Percentiles rank a stretch among this genome's conserved stretches.
Evolutionary conservation across 2,888 invertebrate genomes (phyloP).

Genomic region (Drosophila nr. perissopoda): DNA sequence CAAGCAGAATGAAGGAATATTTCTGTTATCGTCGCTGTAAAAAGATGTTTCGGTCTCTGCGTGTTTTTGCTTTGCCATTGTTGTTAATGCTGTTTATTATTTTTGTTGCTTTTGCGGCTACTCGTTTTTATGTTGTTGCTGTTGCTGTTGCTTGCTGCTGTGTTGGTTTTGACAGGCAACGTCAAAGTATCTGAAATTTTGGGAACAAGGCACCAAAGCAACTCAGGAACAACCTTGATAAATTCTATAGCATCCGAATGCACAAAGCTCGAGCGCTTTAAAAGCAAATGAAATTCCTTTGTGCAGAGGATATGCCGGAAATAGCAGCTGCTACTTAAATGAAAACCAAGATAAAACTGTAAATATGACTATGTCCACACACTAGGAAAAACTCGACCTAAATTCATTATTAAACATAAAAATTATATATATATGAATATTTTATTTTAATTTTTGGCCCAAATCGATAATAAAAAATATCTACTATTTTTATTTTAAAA

Average conservation of each 20-base stretch:
- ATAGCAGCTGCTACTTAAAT: conserved; percentile 20
- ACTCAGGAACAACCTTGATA: conserved; percentile 48
- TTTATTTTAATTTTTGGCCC: too few relatives aligned
- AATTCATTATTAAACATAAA: too few relatives aligned
- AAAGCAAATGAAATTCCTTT: conserved; percentile 38
- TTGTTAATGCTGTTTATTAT: conserved; percentile 21
- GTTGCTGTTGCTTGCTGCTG: conserved; percentile 13
- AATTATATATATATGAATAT: too few relatives aligned
- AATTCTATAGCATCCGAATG: conserved; percentile 34
- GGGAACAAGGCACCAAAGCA: conserved; percentile 24
- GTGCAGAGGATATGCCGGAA: conserved; percentile 20
- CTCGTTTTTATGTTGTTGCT: conserved; percentile 10
- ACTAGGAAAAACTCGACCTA: background rate
- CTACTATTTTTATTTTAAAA: too few relatives aligned
- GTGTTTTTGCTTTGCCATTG: conserved; percentile 69
- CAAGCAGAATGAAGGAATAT: conserved; percentile 72
- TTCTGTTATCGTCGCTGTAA: conserved; percentile 75
- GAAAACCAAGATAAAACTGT: conserved; percentile 22
- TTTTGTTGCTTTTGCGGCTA: conserved; percentile 15
- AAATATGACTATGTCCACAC: conserved; percentile 17
- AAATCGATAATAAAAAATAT: too few relatives aligned
- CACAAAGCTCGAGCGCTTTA: conserved; percentile 27
- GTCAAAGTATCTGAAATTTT: conserved; percentile 37
- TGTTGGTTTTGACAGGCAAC: conserved; percentile 43
- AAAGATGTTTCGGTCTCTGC: conserved; percentile 75